Evolutionary conservation across 2,888 invertebrate genomes (phyloP), one percentile per base, ranked within the genome.

Genomic region (Amorpha juglandis): DNA sequence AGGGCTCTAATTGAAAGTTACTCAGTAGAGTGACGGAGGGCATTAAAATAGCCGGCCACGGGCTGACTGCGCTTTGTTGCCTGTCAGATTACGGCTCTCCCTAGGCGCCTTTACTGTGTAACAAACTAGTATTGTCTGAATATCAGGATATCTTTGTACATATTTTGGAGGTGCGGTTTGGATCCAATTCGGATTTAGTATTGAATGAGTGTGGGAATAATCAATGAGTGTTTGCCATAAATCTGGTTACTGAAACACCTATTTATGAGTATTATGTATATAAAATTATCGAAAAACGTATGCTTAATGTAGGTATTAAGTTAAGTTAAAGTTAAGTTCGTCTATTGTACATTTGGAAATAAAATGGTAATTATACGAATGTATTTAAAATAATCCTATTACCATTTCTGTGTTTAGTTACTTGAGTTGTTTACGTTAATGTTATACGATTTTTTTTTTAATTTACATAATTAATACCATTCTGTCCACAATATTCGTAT

Each of bases 51-150:
- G 75, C 78, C 69, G 70, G 69, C 72, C 68, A 69, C 69, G 73
- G 75, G 75, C 74, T 69, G 75, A 72, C 76, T 81, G 76, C 76
- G 80, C 80, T 82, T 79, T 82, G 83, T 85, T 82, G 75, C 78
- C 77, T 85, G 85, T 85, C 85, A 81, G 86, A 85, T 86, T 84
- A 85, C 77, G 79, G 76, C 70, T 67, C 71, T 82, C 84, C 82
- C 82, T 74, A 69, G 78, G 78, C 79, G 77, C 76, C 76, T 76
- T 71, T 8, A 27, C 66, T 74, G 70, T 71, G 72, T 76, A 77
- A 74, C 75, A 72, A 78, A 79, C 77, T 76, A 76, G 74, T 69
- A 72, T 75, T 75, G 75, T 71, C 73, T 72, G 70, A 72, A 74
- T 71, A 71, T 71, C 70, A 58, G 71, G 58, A 65, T 65, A 65